phyloP scores from a whole-genome alignment of 2,113 vertebrate genomes.

The Hippocampus zosterae region DNA sequence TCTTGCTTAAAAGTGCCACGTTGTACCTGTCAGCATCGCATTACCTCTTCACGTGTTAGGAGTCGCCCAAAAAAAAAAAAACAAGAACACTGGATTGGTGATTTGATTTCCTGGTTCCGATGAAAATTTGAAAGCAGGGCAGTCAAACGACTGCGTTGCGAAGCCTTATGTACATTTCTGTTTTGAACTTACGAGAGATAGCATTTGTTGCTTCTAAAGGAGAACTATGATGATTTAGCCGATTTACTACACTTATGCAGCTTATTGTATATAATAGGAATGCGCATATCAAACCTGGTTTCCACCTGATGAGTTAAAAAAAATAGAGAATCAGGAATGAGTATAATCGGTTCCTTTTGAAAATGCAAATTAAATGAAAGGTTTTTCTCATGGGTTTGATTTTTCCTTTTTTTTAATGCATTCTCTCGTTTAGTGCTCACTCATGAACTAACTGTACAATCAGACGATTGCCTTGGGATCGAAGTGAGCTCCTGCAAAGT shows the following conservation, averaged over 20 bases:
- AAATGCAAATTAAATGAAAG: slow-evolving; percentile 20
- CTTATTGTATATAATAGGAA: slow-evolving; percentile 22
- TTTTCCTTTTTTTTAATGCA: slow-evolving; percentile 4
- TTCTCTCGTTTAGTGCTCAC: slow-evolving; percentile 17
- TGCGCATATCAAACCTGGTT: slow-evolving; percentile 25
- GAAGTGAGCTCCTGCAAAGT: slow-evolving; percentile 26
- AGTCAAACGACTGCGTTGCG: slow-evolving; percentile 36
- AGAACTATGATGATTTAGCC: background rate
- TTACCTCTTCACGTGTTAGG: slow-evolving; percentile 16
- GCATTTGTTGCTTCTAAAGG: slow-evolving; percentile 2
- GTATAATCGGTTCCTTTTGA: slow-evolving; percentile 5
- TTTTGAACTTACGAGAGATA: slow-evolving; percentile 5
- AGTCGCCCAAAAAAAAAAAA: slow-evolving; percentile 18
- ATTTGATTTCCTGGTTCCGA: slow-evolving; percentile 32
- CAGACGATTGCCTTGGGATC: slow-evolving; percentile 29
- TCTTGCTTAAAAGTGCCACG: slow-evolving; percentile 32
- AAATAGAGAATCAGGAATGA: background rate
- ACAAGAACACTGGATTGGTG: background rate
- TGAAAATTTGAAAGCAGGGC: slow-evolving; percentile 41
- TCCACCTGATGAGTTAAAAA: background rate
- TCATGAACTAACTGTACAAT: slow-evolving; percentile 27
- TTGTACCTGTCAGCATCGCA: slow-evolving; percentile 26
- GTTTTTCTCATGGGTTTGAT: slow-evolving; percentile 10
- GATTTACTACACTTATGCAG: slow-evolving; percentile 3
- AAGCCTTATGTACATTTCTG: slow-evolving; percentile 64